Base-by-base conservation (phyloP, 2,113 vertebrate species). In the Anarhynchus alexandrinus region DNA sequence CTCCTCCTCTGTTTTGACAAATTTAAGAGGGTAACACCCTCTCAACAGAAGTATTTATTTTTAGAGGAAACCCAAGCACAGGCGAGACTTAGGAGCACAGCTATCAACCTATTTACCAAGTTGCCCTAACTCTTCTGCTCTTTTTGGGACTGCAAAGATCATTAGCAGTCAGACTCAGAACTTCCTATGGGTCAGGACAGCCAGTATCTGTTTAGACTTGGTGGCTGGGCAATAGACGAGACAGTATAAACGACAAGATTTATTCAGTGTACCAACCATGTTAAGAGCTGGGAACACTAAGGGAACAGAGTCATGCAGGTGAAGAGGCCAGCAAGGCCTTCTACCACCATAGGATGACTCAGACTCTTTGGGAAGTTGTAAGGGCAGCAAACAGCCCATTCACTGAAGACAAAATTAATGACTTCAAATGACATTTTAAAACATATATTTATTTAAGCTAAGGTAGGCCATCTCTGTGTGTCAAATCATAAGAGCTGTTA, bases 401-500 rank as follows among this genome's bases (percentile, higher is more conserved):
- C 67, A 77, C 0, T 62, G 27, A 30, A 78, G 38, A 78, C 21
- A 73, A 92, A 95, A 84, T 51, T 18, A 54, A 49, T 81, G 4
- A 72, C 66, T 72, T 91, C 15, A 83, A 84, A 47, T 27, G 5
- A 55, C 1, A 6, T 59, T 71, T 78, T 38, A 82, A 78, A 96
- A 49, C 13, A 66, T 10, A 2, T 29, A 80, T 61, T 64, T 42
- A 49, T 80, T 80, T 80, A 84, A 84, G 36, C 11, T 67, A 95
- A 73, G 54, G 52, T 27, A 78, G 34, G 27, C 66, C 25, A 81
- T 19, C 8, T 47, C 70, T 82, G 20, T 59, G 8, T 86, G 52
- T 96, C 82, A 95, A 94, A 97, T 91, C 81, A 32, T 76, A 97
- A 88, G 77, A 97, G 77, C 62, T 91, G 62, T 26, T 82, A 79